Conservation (phyloP, 2,113 vertebrate genomes). For the Trogon melanurus region DNA sequence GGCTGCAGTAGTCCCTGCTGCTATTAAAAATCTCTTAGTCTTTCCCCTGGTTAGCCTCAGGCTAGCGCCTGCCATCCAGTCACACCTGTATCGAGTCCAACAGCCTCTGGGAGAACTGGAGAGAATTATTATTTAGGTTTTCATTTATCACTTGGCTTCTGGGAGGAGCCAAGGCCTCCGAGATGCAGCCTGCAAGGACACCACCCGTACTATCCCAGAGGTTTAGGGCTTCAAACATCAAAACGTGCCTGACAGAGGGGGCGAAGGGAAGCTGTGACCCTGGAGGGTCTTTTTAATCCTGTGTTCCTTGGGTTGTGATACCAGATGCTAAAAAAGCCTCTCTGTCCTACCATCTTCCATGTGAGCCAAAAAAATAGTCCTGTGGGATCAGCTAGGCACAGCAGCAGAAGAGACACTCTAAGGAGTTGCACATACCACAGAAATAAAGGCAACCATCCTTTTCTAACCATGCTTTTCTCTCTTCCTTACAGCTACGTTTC, state of each 20-base stretch:
- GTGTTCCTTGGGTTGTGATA: background rate
- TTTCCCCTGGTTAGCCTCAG: background rate
- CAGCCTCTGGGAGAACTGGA: background rate
- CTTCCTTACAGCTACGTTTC: background rate
- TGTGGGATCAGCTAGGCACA: fast-evolving
- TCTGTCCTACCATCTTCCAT: background rate
- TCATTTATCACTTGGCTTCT: background rate
- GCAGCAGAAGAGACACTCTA: background rate
- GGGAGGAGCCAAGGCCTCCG: background rate
- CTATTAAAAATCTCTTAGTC: background rate
- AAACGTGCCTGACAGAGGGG: background rate
- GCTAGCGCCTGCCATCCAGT: background rate
- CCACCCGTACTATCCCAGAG: background rate
- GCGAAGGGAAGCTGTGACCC: background rate
- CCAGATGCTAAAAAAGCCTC: background rate
- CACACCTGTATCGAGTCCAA: background rate
- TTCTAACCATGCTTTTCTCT: background rate
- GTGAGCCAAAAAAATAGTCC: background rate
- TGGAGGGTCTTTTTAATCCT: background rate
- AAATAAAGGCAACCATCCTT: background rate
- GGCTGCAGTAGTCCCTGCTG: background rate
- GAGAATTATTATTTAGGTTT: background rate
- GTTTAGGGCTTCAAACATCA: background rate
- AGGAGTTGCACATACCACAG: background rate
- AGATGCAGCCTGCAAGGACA: background rate